Base-by-base conservation (phyloP, 2,888 invertebrate genomes). In the Netelia fuscicornis region DNA sequence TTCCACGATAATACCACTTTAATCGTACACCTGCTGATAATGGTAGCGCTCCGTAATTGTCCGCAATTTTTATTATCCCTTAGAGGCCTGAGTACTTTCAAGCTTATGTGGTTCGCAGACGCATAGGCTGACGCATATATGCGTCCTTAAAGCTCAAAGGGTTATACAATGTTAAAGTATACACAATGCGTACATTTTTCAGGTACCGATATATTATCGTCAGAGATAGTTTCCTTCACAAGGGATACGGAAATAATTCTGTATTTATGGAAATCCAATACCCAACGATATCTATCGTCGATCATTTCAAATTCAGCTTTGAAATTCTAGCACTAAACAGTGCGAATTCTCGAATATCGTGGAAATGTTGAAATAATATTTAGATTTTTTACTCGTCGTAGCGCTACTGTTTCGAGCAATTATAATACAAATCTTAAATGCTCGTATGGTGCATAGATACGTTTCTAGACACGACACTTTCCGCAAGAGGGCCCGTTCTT, bases 401-500 rank as follows among this genome's bases (percentile, higher is more conserved):
- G 30, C 30, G 30, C 30, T 30, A 30, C 30, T 30, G 3, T 30
- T 30, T 30, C 30, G 5, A 30, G 30, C 30, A 3, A 30, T 17
- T 30, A 30, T 30, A 5, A 30, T 30, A 30, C 30, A 30, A 48
- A 48, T 11, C 0, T 13, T 48, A 48, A 10, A 48, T 48, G 13
- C 48, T 11, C 48, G 10, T 0, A 13, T 58, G 2, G 20, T 17
- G 20, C 8, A 58, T 9, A 58, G n/a, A 44, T 13, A 30, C 20
- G 13, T 23, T 25, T n/a, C 25, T 48, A 82, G 44, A 65, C 20
- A 52, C 25, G 42, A 17, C 42, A 68, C 23, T 62, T 68, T 54
- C 13, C 74, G 42, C 54, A 68, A 42, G 58, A 25, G 25, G 52
- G 17, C 20, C 20, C 58, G 52, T 67, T 74, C 74, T 64, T 58